phyloP scores from a whole-genome alignment of 2,888 invertebrate species.

The Noctua janthina region DNA sequence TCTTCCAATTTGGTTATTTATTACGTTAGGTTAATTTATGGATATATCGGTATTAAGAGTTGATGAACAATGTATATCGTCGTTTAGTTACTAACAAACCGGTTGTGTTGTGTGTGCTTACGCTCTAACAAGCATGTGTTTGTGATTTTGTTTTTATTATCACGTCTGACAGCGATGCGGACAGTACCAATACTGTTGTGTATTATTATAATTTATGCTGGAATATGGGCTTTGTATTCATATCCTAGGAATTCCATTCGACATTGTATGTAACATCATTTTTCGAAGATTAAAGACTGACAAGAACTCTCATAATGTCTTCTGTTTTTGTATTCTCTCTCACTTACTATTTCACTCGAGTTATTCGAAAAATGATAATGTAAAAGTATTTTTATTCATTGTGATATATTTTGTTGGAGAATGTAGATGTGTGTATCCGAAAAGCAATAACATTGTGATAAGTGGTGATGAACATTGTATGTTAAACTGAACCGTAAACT shows the following conservation, averaged over 20 bases:
- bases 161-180: conserved; percentile 65
- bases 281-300: conserved; percentile 84
- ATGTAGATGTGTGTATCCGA: conserved; percentile 85
- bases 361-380: conserved; percentile 74
- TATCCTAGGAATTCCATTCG: conserved; percentile 76
- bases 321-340: conserved; percentile 72
- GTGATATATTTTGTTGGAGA: conserved; percentile 87
- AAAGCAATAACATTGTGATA: conserved; percentile 90
- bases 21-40: conserved; percentile 85
- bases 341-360: conserved; percentile 74
- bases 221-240: conserved; percentile 82
- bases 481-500: conserved; percentile 72
- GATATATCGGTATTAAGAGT: conserved; percentile 82
- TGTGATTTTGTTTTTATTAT: conserved; percentile 81
- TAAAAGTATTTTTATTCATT: conserved; percentile 84
- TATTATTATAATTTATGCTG: conserved; percentile 89
- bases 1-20: conserved; percentile 89
- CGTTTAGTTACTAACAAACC: conserved; percentile 88
- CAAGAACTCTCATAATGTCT: conserved; percentile 76
- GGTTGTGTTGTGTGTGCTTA: conserved; percentile 90
- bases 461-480: conserved; percentile 81
- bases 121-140: conserved; percentile 89
- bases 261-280: conserved; percentile 72
- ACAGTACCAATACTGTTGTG: conserved; percentile 78
- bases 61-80: conserved; percentile 86